phyloP scores from a whole-genome alignment of 2,888 invertebrate species.

The Branchellion lobata region DNA sequence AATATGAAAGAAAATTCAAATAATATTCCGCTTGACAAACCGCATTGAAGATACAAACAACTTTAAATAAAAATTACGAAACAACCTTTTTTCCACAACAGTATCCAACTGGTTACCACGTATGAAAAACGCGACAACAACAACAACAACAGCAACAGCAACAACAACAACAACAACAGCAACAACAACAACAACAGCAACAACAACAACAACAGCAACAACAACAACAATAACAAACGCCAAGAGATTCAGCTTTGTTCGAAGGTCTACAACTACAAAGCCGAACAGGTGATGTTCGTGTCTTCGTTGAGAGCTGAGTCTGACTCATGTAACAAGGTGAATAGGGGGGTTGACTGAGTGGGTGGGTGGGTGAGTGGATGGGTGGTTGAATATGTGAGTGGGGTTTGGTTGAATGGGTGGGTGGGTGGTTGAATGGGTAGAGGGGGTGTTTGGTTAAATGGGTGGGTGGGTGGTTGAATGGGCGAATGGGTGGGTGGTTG shows the following conservation, averaged over 20 bases:
- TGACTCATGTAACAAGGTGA: neutral
- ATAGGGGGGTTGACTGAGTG: too few species aligned
- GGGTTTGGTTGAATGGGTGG: too few species aligned
- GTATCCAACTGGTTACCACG: slow-evolving; percentile 59
- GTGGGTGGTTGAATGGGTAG: too few species aligned
- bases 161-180: neutral
- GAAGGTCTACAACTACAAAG: slow-evolving; percentile 56
- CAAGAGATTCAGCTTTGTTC: slow-evolving; percentile 60
- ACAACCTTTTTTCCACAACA: slow-evolving; percentile 46
- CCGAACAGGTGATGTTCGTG: neutral
- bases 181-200: too few species aligned
- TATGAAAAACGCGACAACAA: neutral
- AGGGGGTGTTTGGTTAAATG: too few species aligned
- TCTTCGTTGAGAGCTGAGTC: neutral
- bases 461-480: too few species aligned
- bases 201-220: slow-evolving; percentile 42
- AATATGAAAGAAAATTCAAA: too few species aligned
- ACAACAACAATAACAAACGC: slow-evolving; percentile 50
- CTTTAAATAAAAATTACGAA: neutral
- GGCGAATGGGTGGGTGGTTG: too few species aligned
- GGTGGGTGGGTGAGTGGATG: too few species aligned
- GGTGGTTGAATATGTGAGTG: too few species aligned
- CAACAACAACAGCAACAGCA: neutral
- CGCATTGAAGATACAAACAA: too few species aligned
- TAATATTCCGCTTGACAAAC: too few species aligned